phyloP scores from a whole-genome alignment of 2,113 vertebrate genomes.

The Dasyornis broadbenti region DNA sequence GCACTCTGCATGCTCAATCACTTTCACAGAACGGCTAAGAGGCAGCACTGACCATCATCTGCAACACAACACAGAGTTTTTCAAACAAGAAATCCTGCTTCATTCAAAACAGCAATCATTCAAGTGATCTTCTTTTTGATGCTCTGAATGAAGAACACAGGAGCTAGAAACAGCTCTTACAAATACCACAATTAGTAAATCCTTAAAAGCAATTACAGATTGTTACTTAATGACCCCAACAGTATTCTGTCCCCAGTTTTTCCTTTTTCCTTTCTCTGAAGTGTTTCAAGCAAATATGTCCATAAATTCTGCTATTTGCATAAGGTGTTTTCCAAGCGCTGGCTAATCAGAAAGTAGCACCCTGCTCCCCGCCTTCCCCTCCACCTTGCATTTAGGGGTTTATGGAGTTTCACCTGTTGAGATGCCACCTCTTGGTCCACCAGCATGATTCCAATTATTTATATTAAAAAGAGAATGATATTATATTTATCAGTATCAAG shows the following conservation, averaged over 20 bases:
- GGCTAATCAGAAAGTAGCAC: background rate
- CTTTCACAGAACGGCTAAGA: background rate
- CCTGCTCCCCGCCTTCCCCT: background rate
- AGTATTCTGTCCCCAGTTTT: background rate
- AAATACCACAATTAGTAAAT: background rate
- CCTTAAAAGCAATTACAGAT: background rate
- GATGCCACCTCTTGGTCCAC: background rate
- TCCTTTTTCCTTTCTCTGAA: background rate
- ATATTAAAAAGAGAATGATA: background rate
- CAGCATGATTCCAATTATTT: background rate
- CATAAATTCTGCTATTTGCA: background rate
- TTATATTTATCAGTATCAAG: background rate
- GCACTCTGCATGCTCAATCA: background rate
- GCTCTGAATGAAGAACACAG: background rate
- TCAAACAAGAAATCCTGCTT: background rate
- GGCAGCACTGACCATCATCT: background rate
- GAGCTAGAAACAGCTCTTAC: background rate
- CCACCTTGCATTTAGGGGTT: background rate
- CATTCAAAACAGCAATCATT: background rate
- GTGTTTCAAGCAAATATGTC: background rate
- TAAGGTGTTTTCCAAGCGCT: background rate
- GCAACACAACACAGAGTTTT: background rate
- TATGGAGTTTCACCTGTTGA: background rate
- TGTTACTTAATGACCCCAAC: background rate
- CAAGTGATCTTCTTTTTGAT: background rate